phyloP scores from a whole-genome alignment of 2,888 invertebrate genomes.

The Calameuta pallipes region DNA sequence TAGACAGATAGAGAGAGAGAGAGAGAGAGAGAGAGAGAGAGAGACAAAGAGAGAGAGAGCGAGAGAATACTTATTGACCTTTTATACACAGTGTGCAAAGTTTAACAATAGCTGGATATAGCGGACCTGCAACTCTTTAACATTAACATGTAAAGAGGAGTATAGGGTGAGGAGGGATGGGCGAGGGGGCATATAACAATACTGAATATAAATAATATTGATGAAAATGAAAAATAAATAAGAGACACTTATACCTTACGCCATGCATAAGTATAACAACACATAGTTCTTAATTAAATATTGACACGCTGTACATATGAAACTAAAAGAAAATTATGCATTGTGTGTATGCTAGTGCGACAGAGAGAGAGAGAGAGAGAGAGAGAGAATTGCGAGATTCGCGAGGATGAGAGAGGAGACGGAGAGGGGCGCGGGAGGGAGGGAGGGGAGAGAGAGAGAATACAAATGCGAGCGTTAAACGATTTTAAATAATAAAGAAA shows the following conservation, averaged over 20 bases:
- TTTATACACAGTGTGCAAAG: conserved; percentile 10
- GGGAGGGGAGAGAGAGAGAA: conserved; percentile 9
- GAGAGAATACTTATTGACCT: background rate
- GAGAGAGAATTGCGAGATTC: conserved; percentile 11
- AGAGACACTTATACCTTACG: conserved; percentile 10
- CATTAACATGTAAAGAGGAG: conserved; percentile 6
- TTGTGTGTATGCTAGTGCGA: conserved; percentile 5
- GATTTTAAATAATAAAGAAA: conserved; percentile 12
- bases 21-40: background rate
- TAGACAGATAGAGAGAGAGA: too few relatives aligned
- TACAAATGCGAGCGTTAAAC: conserved; percentile 13
- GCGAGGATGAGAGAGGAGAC: background rate
- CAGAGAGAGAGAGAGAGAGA: conserved; percentile 14
- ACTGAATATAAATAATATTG: background rate
- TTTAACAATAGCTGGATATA: conserved; percentile 32
- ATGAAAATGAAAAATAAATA: conserved; percentile 2
- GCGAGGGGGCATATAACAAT: background rate
- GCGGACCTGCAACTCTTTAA: conserved; percentile 34
- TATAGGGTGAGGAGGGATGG: background rate
- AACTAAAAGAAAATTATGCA: background rate
- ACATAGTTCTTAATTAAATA: conserved; percentile 10
- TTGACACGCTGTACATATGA: conserved; percentile 20
- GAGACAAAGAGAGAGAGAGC: too few relatives aligned
- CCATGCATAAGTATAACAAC: conserved; percentile 15
- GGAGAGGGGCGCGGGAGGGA: background rate